Conservation (phyloP, 2,113 vertebrate genomes). For the Thinocorus orbignyianus region DNA sequence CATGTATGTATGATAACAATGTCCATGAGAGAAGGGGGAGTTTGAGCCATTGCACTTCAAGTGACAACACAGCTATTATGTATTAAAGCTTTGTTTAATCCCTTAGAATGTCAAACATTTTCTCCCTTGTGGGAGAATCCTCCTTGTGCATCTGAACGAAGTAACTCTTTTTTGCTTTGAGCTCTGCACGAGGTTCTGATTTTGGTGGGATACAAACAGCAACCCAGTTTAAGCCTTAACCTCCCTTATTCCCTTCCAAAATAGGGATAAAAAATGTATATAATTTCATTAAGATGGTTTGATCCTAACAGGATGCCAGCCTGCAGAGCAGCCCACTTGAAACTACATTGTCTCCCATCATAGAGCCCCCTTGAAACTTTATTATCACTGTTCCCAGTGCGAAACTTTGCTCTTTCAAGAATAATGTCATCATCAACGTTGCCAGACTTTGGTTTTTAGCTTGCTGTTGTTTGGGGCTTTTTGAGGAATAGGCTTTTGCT, state of each 20-base stretch:
- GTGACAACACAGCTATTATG: neutral
- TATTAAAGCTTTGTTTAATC: neutral
- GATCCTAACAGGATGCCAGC: neutral
- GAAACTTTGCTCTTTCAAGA: neutral
- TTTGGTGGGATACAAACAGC: neutral
- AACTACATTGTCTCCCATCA: neutral
- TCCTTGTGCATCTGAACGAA: accelerated
- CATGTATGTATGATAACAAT: accelerated
- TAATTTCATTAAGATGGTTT: neutral
- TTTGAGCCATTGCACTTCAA: neutral
- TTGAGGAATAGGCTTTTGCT: neutral
- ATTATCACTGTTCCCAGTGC: accelerated
- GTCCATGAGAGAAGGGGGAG: neutral
- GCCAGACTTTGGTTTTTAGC: neutral
- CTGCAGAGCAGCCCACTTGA: neutral
- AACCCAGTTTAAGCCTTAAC: neutral
- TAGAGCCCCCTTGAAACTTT: neutral
- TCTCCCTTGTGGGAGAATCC: neutral
- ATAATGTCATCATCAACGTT: neutral
- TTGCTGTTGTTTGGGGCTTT: neutral
- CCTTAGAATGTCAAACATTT: accelerated
- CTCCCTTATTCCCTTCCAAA: neutral
- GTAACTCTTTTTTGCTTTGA: neutral
- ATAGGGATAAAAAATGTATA: neutral
- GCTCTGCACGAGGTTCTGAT: neutral